These are phyloP conservation scores for Lacanobia oleracea DNA, from an alignment of 2,888 invertebrate species.

Conservation along the genomic window DNA sequence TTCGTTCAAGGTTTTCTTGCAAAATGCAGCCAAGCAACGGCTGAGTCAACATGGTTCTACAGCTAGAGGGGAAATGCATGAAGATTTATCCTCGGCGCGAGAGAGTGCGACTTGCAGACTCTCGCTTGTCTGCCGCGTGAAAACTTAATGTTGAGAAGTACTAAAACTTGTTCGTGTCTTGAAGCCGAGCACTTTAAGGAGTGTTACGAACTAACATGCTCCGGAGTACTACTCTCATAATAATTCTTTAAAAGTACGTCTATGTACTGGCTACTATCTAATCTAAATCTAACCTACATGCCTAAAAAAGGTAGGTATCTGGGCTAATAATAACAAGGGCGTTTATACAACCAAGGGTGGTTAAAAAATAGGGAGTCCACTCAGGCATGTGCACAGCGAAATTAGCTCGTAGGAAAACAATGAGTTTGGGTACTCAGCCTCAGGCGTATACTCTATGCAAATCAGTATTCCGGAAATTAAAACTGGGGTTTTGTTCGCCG, in stretches of 20 bases:
- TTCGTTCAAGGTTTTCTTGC: conserved; percentile 46
- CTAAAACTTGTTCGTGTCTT: conserved; percentile 77
- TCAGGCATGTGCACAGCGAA: conserved; percentile 69
- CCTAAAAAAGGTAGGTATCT: conserved; percentile 35
- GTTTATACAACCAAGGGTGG: conserved; percentile 56
- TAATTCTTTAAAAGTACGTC: conserved; percentile 21
- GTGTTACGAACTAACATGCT: conserved; percentile 39
- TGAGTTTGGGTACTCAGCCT: conserved; percentile 62
- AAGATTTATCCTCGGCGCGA: conserved; percentile 71
- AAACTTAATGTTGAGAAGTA: conserved; percentile 81
- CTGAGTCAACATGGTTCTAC: conserved; percentile 51
- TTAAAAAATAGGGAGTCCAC: conserved; percentile 61
- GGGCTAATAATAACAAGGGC: conserved; percentile 63
- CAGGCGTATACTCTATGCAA: conserved; percentile 45
- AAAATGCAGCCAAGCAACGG: conserved; percentile 48
- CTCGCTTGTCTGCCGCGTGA: conserved; percentile 73
- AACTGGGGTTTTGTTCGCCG: conserved; percentile 42
- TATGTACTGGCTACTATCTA: neutral
- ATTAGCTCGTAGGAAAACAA: conserved; percentile 72
- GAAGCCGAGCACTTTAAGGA: conserved; percentile 50
- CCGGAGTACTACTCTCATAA: conserved; percentile 17
- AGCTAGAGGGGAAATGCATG: conserved; percentile 62
- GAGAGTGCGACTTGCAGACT: conserved; percentile 64
- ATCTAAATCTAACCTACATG: conserved; percentile 22
- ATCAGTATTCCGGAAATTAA: conserved; percentile 58